phyloP scores from a whole-genome alignment of 2,797 vertebrate genomes.

The Sebastes alutus region DNA sequence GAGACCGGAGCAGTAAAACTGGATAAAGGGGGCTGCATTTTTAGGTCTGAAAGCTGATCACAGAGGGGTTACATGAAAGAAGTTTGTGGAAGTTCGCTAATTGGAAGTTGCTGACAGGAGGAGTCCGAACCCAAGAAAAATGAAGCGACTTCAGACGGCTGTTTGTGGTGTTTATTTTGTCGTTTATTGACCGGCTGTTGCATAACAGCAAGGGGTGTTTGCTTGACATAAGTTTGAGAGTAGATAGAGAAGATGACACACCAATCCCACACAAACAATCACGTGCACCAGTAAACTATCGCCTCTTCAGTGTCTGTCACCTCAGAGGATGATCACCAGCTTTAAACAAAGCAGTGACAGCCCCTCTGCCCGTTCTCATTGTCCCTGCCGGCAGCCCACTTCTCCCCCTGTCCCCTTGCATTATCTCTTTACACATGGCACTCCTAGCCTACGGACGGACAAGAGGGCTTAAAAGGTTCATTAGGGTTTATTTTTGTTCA shows the following conservation, averaged over 20 bases:
- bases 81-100: conserved; percentile 8
- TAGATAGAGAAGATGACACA: not conserved
- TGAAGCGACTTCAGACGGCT: not conserved
- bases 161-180: conserved; percentile 4
- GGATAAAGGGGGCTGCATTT: conserved; percentile 33
- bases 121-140: not conserved
- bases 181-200: conserved; percentile 6
- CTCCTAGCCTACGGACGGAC: conserved; percentile 55
- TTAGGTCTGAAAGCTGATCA: conserved; percentile 27
- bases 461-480: conserved; percentile 79
- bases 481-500: conserved; percentile 82
- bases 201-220: not conserved
- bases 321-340: conserved; percentile 63
- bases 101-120: conserved; percentile 6
- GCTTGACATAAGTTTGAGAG: not conserved
- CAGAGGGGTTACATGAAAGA: conserved; percentile 1
- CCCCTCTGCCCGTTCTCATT: conserved; percentile 57
- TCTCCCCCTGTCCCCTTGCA: conserved; percentile 74
- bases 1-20: conserved; percentile 18
- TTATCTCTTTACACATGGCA: conserved; percentile 64
- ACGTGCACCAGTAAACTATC: conserved; percentile 42
- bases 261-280: conserved; percentile 13
- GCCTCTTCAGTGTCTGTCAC: conserved; percentile 72
- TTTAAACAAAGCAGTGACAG: conserved; percentile 66
- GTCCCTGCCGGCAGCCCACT: conserved; percentile 73